These are phyloP conservation scores for Trialeurodes vaporariorum DNA, from an alignment of 1,140 invertebrate genomes.

Conservation along the genomic window DNA sequence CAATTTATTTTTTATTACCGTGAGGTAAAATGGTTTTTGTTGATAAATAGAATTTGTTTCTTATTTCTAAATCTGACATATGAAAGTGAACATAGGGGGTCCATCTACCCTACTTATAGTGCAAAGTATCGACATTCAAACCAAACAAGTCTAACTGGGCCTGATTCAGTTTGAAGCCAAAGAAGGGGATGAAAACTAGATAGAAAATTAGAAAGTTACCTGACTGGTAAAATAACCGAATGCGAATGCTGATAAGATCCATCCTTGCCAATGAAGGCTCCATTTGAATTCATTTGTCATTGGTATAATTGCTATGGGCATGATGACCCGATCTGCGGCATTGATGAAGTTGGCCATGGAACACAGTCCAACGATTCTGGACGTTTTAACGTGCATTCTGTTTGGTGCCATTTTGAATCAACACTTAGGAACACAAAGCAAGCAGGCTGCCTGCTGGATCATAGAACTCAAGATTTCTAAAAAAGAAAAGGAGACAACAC, in stretches of 20 bases:
- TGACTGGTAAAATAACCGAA: constrained; percentile 71
- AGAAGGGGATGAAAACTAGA: too few species aligned
- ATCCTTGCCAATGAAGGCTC: constrained; percentile 61
- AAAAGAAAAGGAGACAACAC: too few species aligned
- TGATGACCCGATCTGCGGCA: constrained; percentile 64
- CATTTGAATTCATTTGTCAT: constrained; percentile 64
- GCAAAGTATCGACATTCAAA: not conserved
- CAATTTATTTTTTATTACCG: too few species aligned
- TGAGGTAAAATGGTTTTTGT: too few species aligned
- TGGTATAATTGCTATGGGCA: constrained; percentile 66
- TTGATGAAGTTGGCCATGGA: constrained; percentile 69
- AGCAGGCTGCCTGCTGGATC: too few species aligned
- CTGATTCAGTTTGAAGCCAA: too few species aligned
- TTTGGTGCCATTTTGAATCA: not conserved
- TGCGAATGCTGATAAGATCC: constrained; percentile 66
- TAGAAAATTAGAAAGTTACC: constrained; percentile 38
- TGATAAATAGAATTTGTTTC: too few species aligned
- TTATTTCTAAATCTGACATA: too few species aligned
- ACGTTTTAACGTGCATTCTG: not conserved
- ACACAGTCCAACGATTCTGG: constrained; percentile 49
- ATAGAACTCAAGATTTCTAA: too few species aligned
- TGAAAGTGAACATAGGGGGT: too few species aligned
- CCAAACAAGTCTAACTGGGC: too few species aligned
- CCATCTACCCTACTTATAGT: not conserved
- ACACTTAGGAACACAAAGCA: too few species aligned